A percentile compares a stretch with the other conserved stretches of the same genome.
Evolutionary conservation across 2,113 vertebrate genomes (phyloP).

Genomic region (Albula goreensis): DNA sequence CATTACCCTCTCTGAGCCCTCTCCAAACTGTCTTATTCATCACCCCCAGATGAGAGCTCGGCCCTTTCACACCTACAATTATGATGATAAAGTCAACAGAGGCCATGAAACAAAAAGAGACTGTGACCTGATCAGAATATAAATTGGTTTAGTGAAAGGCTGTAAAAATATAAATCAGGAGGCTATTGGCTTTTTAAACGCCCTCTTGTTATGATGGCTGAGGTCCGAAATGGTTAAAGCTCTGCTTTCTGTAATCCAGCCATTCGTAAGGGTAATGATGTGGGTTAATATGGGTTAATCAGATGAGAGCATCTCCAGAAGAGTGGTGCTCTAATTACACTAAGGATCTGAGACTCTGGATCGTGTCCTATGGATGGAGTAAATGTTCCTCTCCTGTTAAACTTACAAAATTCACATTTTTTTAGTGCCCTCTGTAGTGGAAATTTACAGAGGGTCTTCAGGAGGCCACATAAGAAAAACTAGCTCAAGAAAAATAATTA

Average conservation of each 20-base stretch:
- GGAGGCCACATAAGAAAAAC: too few relatives aligned
- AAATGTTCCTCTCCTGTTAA: not conserved
- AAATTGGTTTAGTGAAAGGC: not conserved
- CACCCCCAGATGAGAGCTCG: not conserved
- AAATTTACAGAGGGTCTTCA: too few relatives aligned
- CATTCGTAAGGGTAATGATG: not conserved
- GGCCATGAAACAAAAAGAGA: not conserved
- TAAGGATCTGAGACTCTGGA: not conserved
- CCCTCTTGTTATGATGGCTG: not conserved
- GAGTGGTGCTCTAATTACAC: not conserved
- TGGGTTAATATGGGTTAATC: constrained; percentile 1
- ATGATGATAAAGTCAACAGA: not conserved
- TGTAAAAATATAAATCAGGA: not conserved
- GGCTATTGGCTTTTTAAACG: not conserved
- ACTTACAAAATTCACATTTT: not conserved
- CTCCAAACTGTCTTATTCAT: not conserved
- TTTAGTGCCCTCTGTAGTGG: too few relatives aligned
- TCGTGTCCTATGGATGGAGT: not conserved
- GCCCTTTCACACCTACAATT: not conserved
- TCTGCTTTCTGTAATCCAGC: not conserved
- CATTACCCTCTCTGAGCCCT: not conserved
- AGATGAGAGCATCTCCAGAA: not conserved
- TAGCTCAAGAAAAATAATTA: too few relatives aligned
- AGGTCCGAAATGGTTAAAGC: not conserved
- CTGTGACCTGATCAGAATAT: not conserved